Evolutionary conservation across 1,140 invertebrate species (phyloP), one percentile per base, ranked within the genome.

Genomic region (Drosophila erecta): DNA sequence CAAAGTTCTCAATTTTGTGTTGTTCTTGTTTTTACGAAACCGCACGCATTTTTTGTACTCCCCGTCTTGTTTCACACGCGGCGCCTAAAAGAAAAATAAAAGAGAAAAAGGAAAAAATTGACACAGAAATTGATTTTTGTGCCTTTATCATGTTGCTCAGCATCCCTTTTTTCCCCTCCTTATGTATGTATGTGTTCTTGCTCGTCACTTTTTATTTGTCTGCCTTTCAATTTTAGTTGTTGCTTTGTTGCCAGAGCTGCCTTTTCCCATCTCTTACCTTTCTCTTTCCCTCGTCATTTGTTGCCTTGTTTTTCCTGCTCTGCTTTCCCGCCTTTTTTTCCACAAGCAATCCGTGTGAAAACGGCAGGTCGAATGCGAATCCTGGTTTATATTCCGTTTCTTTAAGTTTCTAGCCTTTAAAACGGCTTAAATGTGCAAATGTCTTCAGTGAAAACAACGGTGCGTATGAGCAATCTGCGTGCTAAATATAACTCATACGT

Each of bases 111-210:
- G 33, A 64, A 81, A 73, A 85, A 85, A 80, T 81, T 69, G 61
- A 81, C 81, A 77, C 81, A 85, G 72, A 86, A 85, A 85, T 85
- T 85, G 81, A 85, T 85, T 85, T 85, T 85, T 56, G 81, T 77
- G 81, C 77, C 81, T 83, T 83, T 84, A 83, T 78, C 79, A 70
- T 83, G 79, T 78, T 69, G 62, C 55, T 61, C 40, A 81, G 62
- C 46, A 78, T 81, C 64, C 51, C 69, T 57, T 55, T 65, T 64
- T 59, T 14, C 40, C 24, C 15, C 35, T 37, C 12, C 4, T 15
- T 37, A 24, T 38, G 37, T 38, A n/a, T 46, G 14, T 53, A 35
- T 81, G 12, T 51, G 47, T 77, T 59, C 30, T 37, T 58, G 35
- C 40, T 58, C 46, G 30, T 70, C 66, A 46, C 35, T 73, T 61